A percentile compares a stretch with the other conserved stretches of the same genome.
Evolutionary conservation across 2,797 vertebrate species (phyloP).

Genomic region (Echiichthys vipera): DNA sequence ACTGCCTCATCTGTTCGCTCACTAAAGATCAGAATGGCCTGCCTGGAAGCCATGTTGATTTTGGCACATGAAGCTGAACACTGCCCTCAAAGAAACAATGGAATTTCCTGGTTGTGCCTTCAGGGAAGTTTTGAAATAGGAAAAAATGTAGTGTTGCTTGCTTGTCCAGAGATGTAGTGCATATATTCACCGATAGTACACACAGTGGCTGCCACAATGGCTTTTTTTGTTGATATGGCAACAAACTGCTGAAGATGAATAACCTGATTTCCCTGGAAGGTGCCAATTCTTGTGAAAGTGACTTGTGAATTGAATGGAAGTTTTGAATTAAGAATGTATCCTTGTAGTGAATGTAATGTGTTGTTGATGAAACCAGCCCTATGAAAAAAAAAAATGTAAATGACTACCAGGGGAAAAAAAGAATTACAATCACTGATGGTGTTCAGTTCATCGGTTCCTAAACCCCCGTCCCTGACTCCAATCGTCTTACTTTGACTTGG

Average conservation of each 20-base stretch:
- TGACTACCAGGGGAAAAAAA: neutral
- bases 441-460: slow-evolving; percentile 1
- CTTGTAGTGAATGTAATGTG: slow-evolving; percentile 78
- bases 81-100: slow-evolving; percentile 76
- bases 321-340: slow-evolving; percentile 77
- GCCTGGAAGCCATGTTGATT: slow-evolving; percentile 78
- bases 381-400: slow-evolving; percentile 15
- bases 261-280: slow-evolving; percentile 52
- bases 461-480: neutral
- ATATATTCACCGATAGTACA: slow-evolving; percentile 48
- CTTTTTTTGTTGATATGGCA: slow-evolving; percentile 24
- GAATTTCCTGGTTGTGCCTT: slow-evolving; percentile 82
- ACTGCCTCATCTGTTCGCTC: slow-evolving; percentile 54
- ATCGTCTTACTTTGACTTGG: neutral
- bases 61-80: slow-evolving; percentile 79
- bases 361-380: slow-evolving; percentile 64
- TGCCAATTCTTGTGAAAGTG: slow-evolving; percentile 74
- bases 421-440: neutral
- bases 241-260: slow-evolving; percentile 52
- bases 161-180: slow-evolving; percentile 66
- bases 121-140: slow-evolving; percentile 69
- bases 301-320: slow-evolving; percentile 71
- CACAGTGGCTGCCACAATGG: slow-evolving; percentile 44
- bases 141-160: slow-evolving; percentile 63
- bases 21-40: slow-evolving; percentile 46